Base-by-base conservation (phyloP, 2,113 vertebrate genomes). In the Hoplias malabaricus region DNA sequence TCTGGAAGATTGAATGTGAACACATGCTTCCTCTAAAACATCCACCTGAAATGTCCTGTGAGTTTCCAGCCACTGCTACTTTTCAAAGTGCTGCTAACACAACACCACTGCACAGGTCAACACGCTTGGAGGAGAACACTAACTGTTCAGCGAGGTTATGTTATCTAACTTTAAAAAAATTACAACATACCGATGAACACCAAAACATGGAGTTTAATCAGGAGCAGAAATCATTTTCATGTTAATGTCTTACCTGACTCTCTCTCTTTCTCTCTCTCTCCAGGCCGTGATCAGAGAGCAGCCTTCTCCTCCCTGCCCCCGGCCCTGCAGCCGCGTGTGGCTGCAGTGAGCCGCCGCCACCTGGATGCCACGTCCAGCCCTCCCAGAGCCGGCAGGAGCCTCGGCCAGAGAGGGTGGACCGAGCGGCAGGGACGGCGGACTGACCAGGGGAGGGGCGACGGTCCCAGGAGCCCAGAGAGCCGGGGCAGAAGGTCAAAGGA, bases 301-400 rank as follows among this genome's bases (percentile, higher is more conserved):
- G 73, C 87, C 88, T 77, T 91, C 92, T 89, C 90, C 87, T 82
- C 75, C 87, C 84, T 85, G 81, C 86, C 42, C 86, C 85, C 85
- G 85, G 79, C 88, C 89, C 80, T 82, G 87, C 83, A 93, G 92
- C 86, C 89, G 93, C 78, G 89, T 94, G 53, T 93, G 93, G 93
- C 87, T 94, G 85, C 93, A 94, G 88, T 94, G 87, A 85, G 73
- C 83, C 74, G 80, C 33, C 69, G 7, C 46, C 73, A 6, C 53
- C 48, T 33, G 68, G 69, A 57, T 33, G 42, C 84, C 70, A 69
- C 54, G 56, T 75, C 83, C 72, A 77, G 53, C 19, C 21, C 73
- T 82, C 56, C 46, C 33, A 31, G 56, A 74, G 43, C 75, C 61
- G 81, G 31, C 70, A 78, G 77, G 29, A 71, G 61, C 34, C 62